Base-by-base conservation (phyloP, 2,888 invertebrate genomes). In the Ennomos erosarius region DNA sequence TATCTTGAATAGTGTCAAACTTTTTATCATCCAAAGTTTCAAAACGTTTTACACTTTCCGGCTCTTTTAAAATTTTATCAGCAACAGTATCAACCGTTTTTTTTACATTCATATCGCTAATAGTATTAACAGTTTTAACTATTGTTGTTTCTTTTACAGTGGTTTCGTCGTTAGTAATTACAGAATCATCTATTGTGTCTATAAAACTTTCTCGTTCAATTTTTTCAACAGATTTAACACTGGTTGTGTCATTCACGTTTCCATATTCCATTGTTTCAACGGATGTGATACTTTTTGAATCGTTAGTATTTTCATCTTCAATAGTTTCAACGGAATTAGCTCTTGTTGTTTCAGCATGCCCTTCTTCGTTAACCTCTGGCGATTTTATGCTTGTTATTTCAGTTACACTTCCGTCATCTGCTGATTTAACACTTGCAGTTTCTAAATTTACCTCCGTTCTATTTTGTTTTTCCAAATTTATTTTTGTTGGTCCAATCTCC, bases 341-440 rank as follows among this genome's bases (percentile, higher is more conserved):
- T 6, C 26, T 26, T 26, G 0, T 26, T 26, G 1, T 26, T 26
- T 26, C 26, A 26, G 26, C 26, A 26, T 26, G 26, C 26, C 4
- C 26, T 26, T 26, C 6, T 26, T 26, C 26, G 26, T 26, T 6
- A 26, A 6, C 26, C 50, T 59, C 56, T 36, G 47, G 39, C 34
- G 59, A 57, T 47, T 52, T 45, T 8, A 50, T 26, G 51, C 49
- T 55, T 16, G 57, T 45, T 16, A 50, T 26, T 43, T 52, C 53
- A 11, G 42, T 13, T 10, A 12, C 6, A 51, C 36, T 57, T 16
- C 10, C 51, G 10, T 46, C 52, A 34, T 38, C 48, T 37, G 42
- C 8, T 39, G 49, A 44, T 16, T 55, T 44, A 26, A 46, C 11
- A 50, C 50, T 46, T 9, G 36, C n/a, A 1, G 43, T 49, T 11